Percentiles rank a stretch among this genome's conserved stretches.
Evolutionary conservation across 2,888 invertebrate genomes (phyloP).

Genomic region (Brachynemurus nebulosus): DNA sequence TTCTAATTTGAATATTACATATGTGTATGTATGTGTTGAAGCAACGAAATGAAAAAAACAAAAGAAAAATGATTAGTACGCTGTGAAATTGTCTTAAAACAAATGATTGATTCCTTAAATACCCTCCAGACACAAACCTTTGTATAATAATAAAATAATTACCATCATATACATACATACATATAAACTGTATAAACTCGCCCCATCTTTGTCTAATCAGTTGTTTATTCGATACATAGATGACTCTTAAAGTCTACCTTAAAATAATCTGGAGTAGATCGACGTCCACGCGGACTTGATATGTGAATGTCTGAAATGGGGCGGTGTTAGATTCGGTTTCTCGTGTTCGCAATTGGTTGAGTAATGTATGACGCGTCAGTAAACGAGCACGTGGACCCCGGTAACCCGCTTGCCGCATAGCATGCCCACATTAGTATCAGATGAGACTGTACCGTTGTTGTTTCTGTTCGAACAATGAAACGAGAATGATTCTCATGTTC

Average conservation of each 20-base stretch:
- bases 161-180: too few species aligned
- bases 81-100: too few species aligned
- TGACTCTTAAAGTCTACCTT: constrained; percentile 3
- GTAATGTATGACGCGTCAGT: constrained; percentile 4
- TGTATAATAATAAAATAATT: too few species aligned
- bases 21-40: too few species aligned
- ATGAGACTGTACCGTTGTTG: constrained; percentile 9
- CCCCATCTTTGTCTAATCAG: not conserved
- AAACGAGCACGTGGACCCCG: constrained; percentile 10
- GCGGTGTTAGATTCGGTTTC: not conserved
- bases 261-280: not conserved
- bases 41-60: too few species aligned
- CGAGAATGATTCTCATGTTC: too few species aligned
- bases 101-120: too few species aligned
- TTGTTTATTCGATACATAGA: not conserved
- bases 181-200: not conserved
- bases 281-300: constrained; percentile 8
- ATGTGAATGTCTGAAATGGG: constrained; percentile 1
- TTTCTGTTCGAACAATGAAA: not conserved
- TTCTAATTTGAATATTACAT: too few species aligned
- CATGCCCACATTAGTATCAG: constrained; percentile 4
- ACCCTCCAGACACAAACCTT: too few species aligned
- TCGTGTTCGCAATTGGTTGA: not conserved
- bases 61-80: too few species aligned
- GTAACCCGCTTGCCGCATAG: constrained; percentile 8